A percentile compares a stretch with the other conserved stretches of the same genome.
Evolutionary conservation across 2,113 vertebrate genomes (phyloP).

Genomic region (Tupaia tana): DNA sequence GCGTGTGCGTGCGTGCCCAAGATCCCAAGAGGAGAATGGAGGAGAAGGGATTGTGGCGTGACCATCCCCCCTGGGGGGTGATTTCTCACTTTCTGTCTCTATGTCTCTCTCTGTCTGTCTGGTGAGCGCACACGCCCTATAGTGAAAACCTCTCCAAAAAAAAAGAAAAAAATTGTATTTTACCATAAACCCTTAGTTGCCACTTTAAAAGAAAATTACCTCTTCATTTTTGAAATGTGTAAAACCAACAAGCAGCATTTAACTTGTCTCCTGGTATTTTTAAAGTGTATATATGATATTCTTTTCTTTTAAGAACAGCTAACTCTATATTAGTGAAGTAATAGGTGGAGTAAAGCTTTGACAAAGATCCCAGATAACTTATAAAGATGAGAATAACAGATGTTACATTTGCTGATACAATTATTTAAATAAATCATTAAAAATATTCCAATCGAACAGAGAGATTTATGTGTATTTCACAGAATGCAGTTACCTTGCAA

Average conservation of each 20-base stretch:
- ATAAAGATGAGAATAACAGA: neutral
- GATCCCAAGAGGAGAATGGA: too few species aligned
- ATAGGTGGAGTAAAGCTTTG: neutral
- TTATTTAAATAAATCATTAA: neutral
- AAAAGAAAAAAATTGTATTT: neutral
- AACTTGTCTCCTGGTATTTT: neutral
- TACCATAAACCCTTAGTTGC: neutral
- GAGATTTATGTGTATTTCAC: neutral
- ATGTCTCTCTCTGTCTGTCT: too few species aligned
- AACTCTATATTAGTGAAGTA: neutral
- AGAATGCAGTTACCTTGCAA: neutral
- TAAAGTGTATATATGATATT: slow-evolving; percentile 6
- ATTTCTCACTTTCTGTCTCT: too few species aligned
- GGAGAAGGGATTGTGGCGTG: too few species aligned
- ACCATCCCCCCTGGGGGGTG: too few species aligned
- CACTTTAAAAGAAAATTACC: neutral
- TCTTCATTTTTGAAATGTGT: neutral
- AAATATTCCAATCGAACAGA: neutral
- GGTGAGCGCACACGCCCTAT: too few species aligned
- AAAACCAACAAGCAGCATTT: neutral
- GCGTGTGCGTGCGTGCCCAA: too few species aligned
- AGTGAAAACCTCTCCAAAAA: too few species aligned
- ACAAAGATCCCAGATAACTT: neutral
- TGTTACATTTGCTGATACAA: neutral
- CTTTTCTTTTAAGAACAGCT: neutral